These are phyloP conservation scores for Neocrepidodera transversa DNA, from an alignment of 2,888 invertebrate genomes.

Conservation along the genomic window DNA sequence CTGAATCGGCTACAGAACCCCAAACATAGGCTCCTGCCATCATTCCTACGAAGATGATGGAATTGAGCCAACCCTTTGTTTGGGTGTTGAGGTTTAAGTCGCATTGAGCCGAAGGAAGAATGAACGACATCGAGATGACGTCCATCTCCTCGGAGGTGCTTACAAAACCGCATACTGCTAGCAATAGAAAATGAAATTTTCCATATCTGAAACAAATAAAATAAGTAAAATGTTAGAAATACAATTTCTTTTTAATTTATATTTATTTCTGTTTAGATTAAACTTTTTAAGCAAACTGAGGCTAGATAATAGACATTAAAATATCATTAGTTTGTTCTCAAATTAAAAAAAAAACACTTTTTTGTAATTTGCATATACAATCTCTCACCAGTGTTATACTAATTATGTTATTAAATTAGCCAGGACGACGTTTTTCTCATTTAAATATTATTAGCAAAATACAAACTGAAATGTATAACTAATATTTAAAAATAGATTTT, in stretches of 20 bases:
- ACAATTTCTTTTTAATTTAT: not conserved
- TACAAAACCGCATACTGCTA: slow-evolving; percentile 92
- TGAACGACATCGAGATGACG: slow-evolving; percentile 94
- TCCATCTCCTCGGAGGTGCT: slow-evolving; percentile 96
- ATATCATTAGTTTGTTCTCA: not conserved
- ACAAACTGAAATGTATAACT: not conserved
- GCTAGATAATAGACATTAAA: not conserved
- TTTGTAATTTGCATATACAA: not conserved
- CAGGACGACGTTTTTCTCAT: not conserved
- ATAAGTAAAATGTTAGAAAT: not conserved
- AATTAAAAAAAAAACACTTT: not conserved
- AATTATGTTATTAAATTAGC: slow-evolving; percentile 6
- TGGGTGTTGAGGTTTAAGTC: slow-evolving; percentile 86
- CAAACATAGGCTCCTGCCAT: slow-evolving; percentile 93
- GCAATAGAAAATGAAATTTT: slow-evolving; percentile 86
- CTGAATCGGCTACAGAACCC: slow-evolving; percentile 89
- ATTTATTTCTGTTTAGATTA: no score
- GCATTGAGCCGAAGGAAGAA: slow-evolving; percentile 91
- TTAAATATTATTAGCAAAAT: not conserved
- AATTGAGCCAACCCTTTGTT: slow-evolving; percentile 80
- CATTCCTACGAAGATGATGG: slow-evolving; percentile 76
- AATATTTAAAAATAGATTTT: no score
- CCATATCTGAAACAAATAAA: slow-evolving; percentile 70
- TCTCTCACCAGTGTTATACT: not conserved
- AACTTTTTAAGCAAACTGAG: no score